Evolutionary conservation across 2,113 vertebrate genomes (phyloP), one percentile per base, ranked within the genome.

Genomic region (Pedionomus torquatus): DNA sequence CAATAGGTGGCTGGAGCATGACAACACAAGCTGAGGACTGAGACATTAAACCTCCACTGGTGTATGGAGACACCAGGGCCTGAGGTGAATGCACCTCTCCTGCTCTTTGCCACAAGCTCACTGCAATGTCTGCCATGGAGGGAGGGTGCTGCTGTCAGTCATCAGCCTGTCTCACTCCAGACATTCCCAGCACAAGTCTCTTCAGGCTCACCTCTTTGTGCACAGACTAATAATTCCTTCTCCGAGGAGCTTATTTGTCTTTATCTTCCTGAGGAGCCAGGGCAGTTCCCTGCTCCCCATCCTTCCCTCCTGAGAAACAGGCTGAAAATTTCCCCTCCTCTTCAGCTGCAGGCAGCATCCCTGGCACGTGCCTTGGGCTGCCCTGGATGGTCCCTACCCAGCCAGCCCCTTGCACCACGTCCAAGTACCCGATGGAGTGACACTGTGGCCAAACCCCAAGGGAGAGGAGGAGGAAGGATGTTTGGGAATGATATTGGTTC

Each of bases 201-300:
- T 95, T 97, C 95, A 97, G 86, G 91, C 83, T 46, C 2, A 2
- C 43, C 23, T 88, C 76, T 96, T 95, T 83, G 83, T 89, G 71
- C 28, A 8, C 31, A 30, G 71, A 46, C 55, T 70, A 52, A 52
- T 68, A 88, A 95, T 87, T 95, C 86, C 37, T 89, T 25, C 30
- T 41, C 12, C 0, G 0, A 55, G 39, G 28, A 74, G n/a, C 82
- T 93, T 90, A 64, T 92, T 96, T 93, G 41, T 51, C 48, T 82
- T 86, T 89, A 87, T 52, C 44, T 66, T 92, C 72, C 63, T 30
- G 16, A 33, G 83, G 11, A 71, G 41, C 54, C 5, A 4, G 24
- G 65, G 21, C 6, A 60, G 19, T 8, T 69, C 68, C 11, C 54
- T 89, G 24, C 28, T 92, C 25, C 44, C 20, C 20, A 33, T 85